Evolutionary conservation across 2,888 invertebrate genomes (phyloP).

Genomic region (Cremastinae sp.): DNA sequence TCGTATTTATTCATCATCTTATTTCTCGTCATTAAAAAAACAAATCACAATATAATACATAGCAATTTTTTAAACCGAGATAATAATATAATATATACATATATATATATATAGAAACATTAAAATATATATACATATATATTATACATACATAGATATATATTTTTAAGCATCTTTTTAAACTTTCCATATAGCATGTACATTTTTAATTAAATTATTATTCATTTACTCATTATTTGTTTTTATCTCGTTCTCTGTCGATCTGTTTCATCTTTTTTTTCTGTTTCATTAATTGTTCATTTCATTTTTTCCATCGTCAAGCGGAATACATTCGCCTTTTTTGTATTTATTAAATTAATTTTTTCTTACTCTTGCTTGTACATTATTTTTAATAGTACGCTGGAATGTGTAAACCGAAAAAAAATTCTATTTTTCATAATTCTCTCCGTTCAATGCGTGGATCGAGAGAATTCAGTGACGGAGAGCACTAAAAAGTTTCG

Average conservation of each 20-base stretch:
- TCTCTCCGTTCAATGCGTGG: conserved; percentile 3
- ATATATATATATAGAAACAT: conserved; percentile 30
- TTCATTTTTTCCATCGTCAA: conserved; percentile 67
- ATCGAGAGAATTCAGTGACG: conserved; percentile 36
- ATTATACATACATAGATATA: too few species aligned
- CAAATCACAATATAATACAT: conserved; percentile 73
- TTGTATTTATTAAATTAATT: conserved; percentile 64
- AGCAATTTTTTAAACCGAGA: conserved; percentile 66
- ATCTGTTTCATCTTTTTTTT: background rate
- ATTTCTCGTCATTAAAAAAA: too few species aligned
- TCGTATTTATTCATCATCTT: conserved; percentile 78
- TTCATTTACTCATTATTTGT: conserved; percentile 41
- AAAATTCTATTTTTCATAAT: background rate
- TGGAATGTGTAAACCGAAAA: conserved; percentile 72
- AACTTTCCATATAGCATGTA: conserved; percentile 70
- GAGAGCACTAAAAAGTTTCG: conserved; percentile 22
- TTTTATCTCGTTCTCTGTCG: conserved; percentile 61
- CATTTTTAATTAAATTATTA: conserved; percentile 33
- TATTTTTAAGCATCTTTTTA: conserved; percentile 69
- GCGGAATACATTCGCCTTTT: conserved; percentile 68
- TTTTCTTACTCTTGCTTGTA: too few species aligned
- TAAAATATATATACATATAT: too few species aligned
- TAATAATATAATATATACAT: conserved; percentile 68
- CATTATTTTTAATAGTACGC: conserved; percentile 56
- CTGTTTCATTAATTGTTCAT: conserved; percentile 4